A percentile compares a stretch with the other conserved stretches of the same genome.
Evolutionary conservation across 2,888 invertebrate genomes (phyloP).

Genomic region (Dryobota labecula): DNA sequence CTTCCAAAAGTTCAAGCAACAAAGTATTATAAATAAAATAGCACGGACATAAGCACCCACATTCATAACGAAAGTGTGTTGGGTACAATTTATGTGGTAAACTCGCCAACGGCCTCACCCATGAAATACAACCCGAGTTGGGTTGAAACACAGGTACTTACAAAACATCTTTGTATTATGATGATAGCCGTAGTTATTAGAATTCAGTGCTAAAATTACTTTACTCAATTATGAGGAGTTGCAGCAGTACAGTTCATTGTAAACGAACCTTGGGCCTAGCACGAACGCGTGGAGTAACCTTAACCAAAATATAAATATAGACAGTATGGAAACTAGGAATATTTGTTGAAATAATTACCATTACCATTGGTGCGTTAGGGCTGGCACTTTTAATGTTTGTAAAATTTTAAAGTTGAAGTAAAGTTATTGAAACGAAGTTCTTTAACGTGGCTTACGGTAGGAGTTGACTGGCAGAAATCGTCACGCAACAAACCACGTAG

Average conservation of each 20-base stretch:
- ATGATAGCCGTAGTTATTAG: neutral
- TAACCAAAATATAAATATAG: too few relatives aligned
- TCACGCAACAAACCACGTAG: too few relatives aligned
- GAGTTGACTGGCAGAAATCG: too few relatives aligned
- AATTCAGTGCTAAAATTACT: neutral
- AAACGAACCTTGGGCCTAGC: neutral
- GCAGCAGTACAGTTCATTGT: neutral
- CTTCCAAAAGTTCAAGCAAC: constrained; percentile 3
- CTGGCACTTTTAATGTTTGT: too few relatives aligned
- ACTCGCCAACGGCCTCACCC: constrained; percentile 17
- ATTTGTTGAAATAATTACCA: too few relatives aligned
- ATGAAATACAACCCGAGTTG: constrained; percentile 16
- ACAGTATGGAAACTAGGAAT: too few relatives aligned
- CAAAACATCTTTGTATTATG: neutral
- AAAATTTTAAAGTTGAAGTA: too few relatives aligned
- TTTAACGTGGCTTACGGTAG: too few relatives aligned
- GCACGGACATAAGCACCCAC: constrained; percentile 7
- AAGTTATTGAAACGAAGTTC: too few relatives aligned
- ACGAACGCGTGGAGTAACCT: neutral
- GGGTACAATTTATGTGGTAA: constrained; percentile 48
- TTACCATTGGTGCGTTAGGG: too few relatives aligned
- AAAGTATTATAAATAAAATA: constrained; percentile 31
- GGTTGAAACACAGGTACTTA: neutral
- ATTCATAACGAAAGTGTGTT: constrained; percentile 40
- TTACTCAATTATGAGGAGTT: neutral